phyloP scores from a whole-genome alignment of 2,113 vertebrate species.

The Marcusenius ussheri region DNA sequence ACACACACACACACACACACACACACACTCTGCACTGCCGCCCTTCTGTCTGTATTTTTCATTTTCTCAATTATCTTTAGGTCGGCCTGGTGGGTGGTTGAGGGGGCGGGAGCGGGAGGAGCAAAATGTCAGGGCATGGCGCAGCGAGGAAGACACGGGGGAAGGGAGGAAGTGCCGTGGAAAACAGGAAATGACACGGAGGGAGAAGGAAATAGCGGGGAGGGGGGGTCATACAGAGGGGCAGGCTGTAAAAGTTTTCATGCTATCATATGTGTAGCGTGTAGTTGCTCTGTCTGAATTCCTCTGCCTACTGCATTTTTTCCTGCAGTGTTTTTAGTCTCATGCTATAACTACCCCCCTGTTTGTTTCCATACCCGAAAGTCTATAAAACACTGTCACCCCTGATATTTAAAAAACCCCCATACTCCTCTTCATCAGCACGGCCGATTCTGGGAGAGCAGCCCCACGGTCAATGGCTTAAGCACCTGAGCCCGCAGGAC shows the following conservation, averaged over 20 bases:
- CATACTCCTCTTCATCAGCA: background rate
- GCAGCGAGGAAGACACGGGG: background rate
- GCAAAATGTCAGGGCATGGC: background rate
- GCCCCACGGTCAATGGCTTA: background rate
- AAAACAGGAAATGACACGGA: background rate
- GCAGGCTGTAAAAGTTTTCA: background rate
- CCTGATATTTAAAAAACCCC: background rate
- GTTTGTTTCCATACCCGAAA: background rate
- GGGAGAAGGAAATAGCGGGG: background rate
- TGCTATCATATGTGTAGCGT: background rate
- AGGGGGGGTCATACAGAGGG: background rate
- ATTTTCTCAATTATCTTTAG: constrained; percentile 4
- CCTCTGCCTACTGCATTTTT: background rate
- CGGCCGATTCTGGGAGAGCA: background rate
- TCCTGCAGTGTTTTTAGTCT: background rate
- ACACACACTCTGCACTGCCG: background rate
- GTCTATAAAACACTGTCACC: background rate
- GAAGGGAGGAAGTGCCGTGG: background rate
- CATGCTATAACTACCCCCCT: background rate
- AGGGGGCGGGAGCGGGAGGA: background rate
- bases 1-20: background rate
- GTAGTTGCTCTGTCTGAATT: background rate
- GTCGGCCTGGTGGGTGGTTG: background rate
- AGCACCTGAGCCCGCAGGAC: too few relatives aligned
- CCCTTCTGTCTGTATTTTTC: background rate